These are phyloP conservation scores for Saimiri boliviensis DNA, from an alignment of 2,113 vertebrate genomes.

Conservation along the genomic window DNA sequence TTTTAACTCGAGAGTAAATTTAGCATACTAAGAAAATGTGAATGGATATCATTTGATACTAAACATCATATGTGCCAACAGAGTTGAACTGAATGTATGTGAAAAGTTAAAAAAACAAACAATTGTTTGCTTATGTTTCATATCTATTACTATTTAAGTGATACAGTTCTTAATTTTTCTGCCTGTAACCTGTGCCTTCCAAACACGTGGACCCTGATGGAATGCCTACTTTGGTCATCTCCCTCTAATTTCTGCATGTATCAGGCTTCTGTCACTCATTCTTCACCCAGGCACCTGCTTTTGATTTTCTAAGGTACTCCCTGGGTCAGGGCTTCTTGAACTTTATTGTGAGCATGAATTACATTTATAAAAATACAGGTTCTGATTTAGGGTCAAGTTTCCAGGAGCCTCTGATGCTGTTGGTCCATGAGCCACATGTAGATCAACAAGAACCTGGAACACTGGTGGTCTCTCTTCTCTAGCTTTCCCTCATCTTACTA, in stretches of 20 bases:
- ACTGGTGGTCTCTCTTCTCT: neutral
- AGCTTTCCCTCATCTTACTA: neutral
- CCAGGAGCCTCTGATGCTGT: neutral
- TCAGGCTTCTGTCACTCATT: neutral
- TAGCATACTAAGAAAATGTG: neutral
- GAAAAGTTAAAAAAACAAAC: neutral
- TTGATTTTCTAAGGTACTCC: neutral
- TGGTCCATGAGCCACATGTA: neutral
- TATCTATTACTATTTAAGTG: neutral
- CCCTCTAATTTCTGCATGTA: neutral
- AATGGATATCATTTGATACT: neutral
- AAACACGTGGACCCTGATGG: neutral
- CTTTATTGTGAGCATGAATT: neutral
- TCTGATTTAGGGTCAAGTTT: neutral
- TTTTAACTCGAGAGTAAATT: slow-evolving; percentile 32
- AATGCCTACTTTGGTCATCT: neutral
- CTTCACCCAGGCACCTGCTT: neutral
- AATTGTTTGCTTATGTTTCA: neutral
- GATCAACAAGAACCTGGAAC: neutral
- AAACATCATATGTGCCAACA: neutral
- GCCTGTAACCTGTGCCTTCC: neutral
- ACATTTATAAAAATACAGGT: neutral
- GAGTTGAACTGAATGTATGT: neutral
- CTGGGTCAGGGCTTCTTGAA: neutral
- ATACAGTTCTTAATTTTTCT: neutral